Base-by-base conservation (phyloP, 2,797 vertebrate genomes). In the Eleutherodactylus coqui region DNA sequence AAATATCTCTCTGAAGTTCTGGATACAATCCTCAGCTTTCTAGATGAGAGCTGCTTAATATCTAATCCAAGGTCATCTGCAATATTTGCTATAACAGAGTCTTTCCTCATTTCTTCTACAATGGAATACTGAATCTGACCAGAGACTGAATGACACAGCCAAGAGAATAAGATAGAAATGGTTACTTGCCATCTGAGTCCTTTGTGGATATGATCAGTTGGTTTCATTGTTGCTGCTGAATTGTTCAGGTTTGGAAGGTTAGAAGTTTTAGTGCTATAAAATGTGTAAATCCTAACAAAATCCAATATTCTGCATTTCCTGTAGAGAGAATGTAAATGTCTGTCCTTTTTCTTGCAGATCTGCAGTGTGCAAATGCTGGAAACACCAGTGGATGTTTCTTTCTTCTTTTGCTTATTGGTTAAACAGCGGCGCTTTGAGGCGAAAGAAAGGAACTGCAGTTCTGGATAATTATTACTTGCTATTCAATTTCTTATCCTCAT, bases 101-200 rank as follows among this genome's bases (percentile, higher is more conserved):
- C 95, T 82, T 92, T 94, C 67, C 93, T 93, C 1, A 95, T 86
- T 86, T 97, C 96, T 90, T 96, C 96, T 53, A 94, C 89, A 75
- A 97, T 94, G 34, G 93, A 94, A 89, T 96, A 97, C 53, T 91
- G 95, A 89, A 93, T 94, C 91, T 96, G 95, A 67, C 91, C 93
- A 36, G 49, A 86, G 34, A 73, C 70, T 60, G 36, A 49, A 75
- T 83, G 53, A 60, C 64, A 43, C 24, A 90, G 87, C 38, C 83
- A 88, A 49, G 53, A 67, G 6, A 83, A 60, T 41, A 82, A 75
- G 70, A 75, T 58, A 64, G 45, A 41, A 78, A 85, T 78, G 29
- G 77, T 38, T 85, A 85, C 83, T 85, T 85, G 83, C 83, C 83
- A 85, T 70, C 14, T 34, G 62, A 67, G 62, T 67, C n/a, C 58